These are phyloP conservation scores for Drosophila lacteicornis DNA, from an alignment of 1,140 invertebrate species.

Conservation along the genomic window DNA sequence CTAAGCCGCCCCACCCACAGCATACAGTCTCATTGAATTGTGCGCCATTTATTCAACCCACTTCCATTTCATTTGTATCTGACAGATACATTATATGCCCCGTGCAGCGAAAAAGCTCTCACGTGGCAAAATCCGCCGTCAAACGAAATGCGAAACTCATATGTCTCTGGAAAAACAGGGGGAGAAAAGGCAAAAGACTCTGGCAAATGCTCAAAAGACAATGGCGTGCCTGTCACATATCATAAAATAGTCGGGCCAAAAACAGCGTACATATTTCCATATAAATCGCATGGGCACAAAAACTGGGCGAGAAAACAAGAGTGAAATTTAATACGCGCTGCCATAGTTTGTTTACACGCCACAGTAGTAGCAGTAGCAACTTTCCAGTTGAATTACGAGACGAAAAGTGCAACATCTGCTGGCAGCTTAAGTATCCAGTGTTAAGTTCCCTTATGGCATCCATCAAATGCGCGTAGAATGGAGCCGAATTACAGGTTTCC, in stretches of 20 bases:
- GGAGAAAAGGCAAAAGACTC: conserved; percentile 1
- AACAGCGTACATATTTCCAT: conserved; percentile 39
- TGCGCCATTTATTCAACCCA: conserved; percentile 32
- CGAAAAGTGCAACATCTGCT: conserved; percentile 49
- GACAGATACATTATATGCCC: conserved; percentile 38
- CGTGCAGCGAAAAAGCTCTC: conserved; percentile 36
- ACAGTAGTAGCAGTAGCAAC: conserved; percentile 27
- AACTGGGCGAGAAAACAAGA: conserved; percentile 47
- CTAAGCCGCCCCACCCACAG: background rate
- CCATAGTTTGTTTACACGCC: conserved; percentile 66
- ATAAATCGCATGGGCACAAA: conserved; percentile 38
- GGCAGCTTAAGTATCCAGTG: conserved; percentile 16
- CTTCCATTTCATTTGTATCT: conserved; percentile 26
- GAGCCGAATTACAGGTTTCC: conserved; percentile 48
- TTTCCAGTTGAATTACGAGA: conserved; percentile 71
- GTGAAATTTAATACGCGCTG: conserved; percentile 71
- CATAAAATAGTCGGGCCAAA: conserved; percentile 44
- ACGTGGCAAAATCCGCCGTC: conserved; percentile 37
- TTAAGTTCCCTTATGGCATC: conserved; percentile 29
- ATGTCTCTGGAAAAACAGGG: conserved; percentile 11
- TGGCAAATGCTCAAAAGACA: conserved; percentile 45
- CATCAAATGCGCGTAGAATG: conserved; percentile 36
- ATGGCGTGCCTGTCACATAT: conserved; percentile 52
- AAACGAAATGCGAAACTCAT: conserved; percentile 59
- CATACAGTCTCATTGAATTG: conserved; percentile 13